Evolutionary conservation across 2,797 vertebrate species (phyloP), one percentile per base, ranked within the genome.

Genomic region (Champsocephalus gunnari): DNA sequence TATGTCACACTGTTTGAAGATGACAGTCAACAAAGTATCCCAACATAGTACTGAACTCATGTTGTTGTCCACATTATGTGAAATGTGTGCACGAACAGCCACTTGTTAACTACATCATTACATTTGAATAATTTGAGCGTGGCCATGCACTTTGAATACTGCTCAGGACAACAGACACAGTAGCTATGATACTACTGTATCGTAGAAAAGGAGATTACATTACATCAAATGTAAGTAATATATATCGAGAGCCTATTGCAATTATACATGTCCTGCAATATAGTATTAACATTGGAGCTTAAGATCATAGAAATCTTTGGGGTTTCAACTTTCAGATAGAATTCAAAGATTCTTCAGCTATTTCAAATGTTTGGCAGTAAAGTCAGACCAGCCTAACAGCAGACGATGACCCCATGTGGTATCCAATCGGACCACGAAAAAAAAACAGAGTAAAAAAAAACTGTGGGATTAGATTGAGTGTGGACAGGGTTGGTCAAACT

Each of bases 401-500:
- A 44, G 51, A 79, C 69, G n/a, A 62, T 50, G 69, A 84, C 63
- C 73, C 60, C 63, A 68, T 80, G 73, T 79, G 51, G 73, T 77
- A 84, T 80, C 63, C 81, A 88, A 83, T 87, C 66, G 75, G 53
- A 34, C 24, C 63, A 73, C 51, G 19, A 68, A 75, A 73, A 70
- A 28, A 77, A 71, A 11, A 45, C 16, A 34, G 24, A 75, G 34
- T 58, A 24, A 19, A 17, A 80, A 77, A 38, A 74, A 64, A 75
- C 28, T 63, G 56, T 14, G 55, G 44, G 24, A 63, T 77, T 56
- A 87, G 68, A 65, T 45, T 14, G 32, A 83, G 67, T 66, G 59
- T 67, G 60, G 75, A 85, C 74, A 79, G 73, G 71, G 63, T 83
- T 82, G 81, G 74, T 67, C 73, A 87, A 92, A 84, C 79, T 86